Conservation (phyloP, 2,113 vertebrate species). For the Malaclemys terrapin region DNA sequence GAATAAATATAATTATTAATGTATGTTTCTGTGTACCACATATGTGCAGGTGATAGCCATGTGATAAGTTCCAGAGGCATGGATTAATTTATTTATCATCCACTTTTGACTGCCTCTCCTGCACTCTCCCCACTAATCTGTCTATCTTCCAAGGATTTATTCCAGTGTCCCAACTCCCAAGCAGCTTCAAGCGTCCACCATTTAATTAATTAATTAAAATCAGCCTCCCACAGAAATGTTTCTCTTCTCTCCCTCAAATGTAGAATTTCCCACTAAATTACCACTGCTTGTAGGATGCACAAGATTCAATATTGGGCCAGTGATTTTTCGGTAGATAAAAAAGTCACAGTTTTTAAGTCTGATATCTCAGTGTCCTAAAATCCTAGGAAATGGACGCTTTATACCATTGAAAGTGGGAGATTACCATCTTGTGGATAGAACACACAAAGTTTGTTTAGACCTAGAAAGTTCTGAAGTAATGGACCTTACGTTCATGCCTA, state of each 20-base stretch:
- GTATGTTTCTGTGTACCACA: background rate
- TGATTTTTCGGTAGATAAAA: background rate
- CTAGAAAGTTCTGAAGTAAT: conserved; percentile 9
- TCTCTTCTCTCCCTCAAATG: background rate
- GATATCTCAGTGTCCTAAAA: background rate
- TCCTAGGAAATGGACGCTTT: background rate
- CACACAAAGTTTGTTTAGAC: rapidly evolving
- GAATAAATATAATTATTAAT: background rate
- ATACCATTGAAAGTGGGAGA: background rate
- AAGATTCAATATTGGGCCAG: background rate
- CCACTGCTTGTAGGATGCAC: background rate
- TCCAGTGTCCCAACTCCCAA: background rate
- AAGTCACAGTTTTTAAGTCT: conserved; percentile 4
- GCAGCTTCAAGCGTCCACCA: background rate
- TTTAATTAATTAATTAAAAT: conserved; percentile 28
- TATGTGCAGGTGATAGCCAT: background rate
- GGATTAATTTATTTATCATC: conserved; percentile 21
- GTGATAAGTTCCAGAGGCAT: conserved; percentile 25
- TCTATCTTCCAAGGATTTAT: background rate
- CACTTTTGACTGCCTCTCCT: background rate
- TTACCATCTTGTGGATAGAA: background rate
- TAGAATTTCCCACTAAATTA: conserved; percentile 23
- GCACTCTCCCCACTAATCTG: background rate
- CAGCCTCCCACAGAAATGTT: background rate
- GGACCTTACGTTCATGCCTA: background rate